These are phyloP conservation scores for Cyphomyrmex costatus DNA, from an alignment of 1,140 invertebrate species.

Conservation along the genomic window DNA sequence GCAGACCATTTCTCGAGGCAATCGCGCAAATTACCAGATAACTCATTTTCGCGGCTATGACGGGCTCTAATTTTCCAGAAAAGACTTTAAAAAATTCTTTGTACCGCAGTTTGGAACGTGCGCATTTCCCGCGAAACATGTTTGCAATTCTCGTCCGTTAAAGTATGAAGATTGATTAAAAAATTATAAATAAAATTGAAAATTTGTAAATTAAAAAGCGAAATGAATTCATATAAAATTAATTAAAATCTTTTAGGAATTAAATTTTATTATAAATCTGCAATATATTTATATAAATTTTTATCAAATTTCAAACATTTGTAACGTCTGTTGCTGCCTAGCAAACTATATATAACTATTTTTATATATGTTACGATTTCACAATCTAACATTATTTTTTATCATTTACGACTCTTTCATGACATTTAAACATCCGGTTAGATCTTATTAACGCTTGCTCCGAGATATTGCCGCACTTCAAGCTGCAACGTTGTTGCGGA, in stretches of 20 bases:
- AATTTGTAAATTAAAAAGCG: too few relatives aligned
- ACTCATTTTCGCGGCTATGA: slow-evolving; percentile 38
- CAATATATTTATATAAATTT: too few relatives aligned
- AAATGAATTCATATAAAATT: too few relatives aligned
- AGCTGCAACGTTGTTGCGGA: slow-evolving; percentile 13
- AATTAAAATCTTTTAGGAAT: too few relatives aligned
- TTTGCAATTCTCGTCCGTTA: too few relatives aligned
- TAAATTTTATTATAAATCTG: too few relatives aligned
- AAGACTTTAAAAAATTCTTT: slow-evolving; percentile 18
- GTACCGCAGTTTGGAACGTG: neutral
- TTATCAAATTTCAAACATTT: too few relatives aligned
- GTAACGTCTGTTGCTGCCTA: too few relatives aligned
- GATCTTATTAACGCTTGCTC: neutral
- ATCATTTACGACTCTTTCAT: slow-evolving; percentile 4
- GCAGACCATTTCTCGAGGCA: slow-evolving; percentile 47
- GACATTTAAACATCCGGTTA: slow-evolving; percentile 4
- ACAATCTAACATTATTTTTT: neutral
- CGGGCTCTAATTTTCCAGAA: slow-evolving; percentile 32
- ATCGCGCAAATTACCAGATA: slow-evolving; percentile 49
- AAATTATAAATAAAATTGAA: too few relatives aligned
- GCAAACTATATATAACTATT: too few relatives aligned
- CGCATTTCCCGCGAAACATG: neutral
- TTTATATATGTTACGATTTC: too few relatives aligned
- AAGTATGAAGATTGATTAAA: too few relatives aligned
- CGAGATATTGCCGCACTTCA: slow-evolving; percentile 3